Conservation (phyloP, 2,113 vertebrate genomes). For the Propithecus coquereli region DNA sequence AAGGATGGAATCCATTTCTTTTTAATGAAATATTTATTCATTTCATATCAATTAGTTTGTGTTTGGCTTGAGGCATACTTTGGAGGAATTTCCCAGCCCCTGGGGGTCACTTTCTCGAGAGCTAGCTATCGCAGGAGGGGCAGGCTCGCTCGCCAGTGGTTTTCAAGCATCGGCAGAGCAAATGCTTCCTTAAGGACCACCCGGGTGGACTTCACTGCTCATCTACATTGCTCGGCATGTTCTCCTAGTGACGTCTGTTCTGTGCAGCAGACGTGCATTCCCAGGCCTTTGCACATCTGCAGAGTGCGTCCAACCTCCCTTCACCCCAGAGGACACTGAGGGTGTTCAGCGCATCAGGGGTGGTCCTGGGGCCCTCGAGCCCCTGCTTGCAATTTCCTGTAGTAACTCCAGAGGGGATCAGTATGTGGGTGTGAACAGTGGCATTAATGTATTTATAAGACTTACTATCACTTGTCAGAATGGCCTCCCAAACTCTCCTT, state of each 20-base stretch:
- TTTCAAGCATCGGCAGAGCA: neutral
- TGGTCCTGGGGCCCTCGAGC: neutral
- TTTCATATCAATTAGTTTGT: neutral
- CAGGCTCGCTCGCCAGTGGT: fast-evolving
- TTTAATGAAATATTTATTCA: neutral
- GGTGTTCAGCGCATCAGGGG: no score
- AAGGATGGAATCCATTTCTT: neutral
- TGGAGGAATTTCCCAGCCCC: neutral
- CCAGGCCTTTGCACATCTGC: neutral
- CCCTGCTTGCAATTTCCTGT: neutral
- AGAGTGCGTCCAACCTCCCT: no score
- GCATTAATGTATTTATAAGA: neutral
- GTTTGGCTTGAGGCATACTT: neutral
- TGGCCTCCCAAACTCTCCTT: fast-evolving
- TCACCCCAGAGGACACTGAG: no score
- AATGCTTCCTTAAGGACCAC: fast-evolving
- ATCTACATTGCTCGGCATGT: fast-evolving
- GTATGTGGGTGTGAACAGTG: neutral
- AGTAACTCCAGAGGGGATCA: no score
- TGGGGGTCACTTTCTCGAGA: neutral
- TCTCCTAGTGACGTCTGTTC: fast-evolving
- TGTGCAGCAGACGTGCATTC: fast-evolving
- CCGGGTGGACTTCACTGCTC: neutral
- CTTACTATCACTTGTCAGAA: neutral
- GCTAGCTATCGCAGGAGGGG: neutral